Conservation (phyloP, 2,888 invertebrate species). For the Tetragnatha montana region DNA sequence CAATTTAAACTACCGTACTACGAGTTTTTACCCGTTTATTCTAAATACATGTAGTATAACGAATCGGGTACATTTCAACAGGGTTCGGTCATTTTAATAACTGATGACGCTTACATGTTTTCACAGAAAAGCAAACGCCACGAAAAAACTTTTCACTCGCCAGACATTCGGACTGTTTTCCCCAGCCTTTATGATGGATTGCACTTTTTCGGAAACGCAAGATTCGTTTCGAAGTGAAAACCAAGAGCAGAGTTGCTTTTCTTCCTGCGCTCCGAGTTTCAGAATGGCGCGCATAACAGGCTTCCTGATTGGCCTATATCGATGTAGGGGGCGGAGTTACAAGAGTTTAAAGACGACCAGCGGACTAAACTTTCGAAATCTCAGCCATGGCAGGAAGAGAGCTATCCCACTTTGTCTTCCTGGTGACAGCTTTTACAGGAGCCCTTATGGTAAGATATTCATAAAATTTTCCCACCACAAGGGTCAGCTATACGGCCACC, state of each 20-base stretch:
- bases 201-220: neutral
- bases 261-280: slow-evolving; percentile 23
- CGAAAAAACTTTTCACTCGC: neutral
- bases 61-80: neutral
- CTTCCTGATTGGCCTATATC: slow-evolving; percentile 52
- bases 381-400: slow-evolving; percentile 47
- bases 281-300: slow-evolving; percentile 22
- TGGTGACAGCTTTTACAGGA: slow-evolving; percentile 13
- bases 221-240: neutral
- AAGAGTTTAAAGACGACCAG: slow-evolving; percentile 48
- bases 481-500: too few species aligned
- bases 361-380: slow-evolving; percentile 48
- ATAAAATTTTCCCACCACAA: too few species aligned
- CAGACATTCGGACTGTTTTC: neutral
- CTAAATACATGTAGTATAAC: neutral
- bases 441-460: slow-evolving; percentile 6
- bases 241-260: neutral
- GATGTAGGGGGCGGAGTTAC: slow-evolving; percentile 52
- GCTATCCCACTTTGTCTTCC: slow-evolving; percentile 13
- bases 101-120: neutral
- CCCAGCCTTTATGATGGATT: neutral
- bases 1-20: too few species aligned
- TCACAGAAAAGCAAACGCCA: neutral
- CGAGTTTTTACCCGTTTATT: too few species aligned
- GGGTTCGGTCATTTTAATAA: neutral